phyloP scores from a whole-genome alignment of 2,113 vertebrate species.

The Pomatorhinus ruficollis region DNA sequence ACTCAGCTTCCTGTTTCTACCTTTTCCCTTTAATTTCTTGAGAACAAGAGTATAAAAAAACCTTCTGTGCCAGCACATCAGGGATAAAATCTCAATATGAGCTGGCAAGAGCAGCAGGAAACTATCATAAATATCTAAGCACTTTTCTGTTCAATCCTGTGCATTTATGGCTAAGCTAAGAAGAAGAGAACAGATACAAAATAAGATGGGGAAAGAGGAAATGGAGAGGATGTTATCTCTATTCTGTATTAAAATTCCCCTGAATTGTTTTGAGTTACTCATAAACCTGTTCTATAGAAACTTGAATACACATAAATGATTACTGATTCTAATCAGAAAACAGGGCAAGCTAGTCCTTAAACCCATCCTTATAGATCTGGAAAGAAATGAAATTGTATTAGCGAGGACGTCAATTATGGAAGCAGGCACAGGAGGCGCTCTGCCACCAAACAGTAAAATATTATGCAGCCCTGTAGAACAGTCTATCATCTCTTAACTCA shows the following conservation, averaged over 20 bases:
- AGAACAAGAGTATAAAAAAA: not conserved
- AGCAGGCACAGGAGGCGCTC: not conserved
- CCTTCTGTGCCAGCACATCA: not conserved
- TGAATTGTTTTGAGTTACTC: not conserved
- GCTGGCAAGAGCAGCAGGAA: not conserved
- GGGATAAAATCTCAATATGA: not conserved
- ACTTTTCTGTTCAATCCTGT: not conserved
- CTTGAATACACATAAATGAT: not conserved
- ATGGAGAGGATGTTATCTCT: not conserved
- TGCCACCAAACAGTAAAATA: not conserved
- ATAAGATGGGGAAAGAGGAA: not conserved
- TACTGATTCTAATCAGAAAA: not conserved
- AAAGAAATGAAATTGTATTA: not conserved
- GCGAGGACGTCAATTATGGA: not conserved
- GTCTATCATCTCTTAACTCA: not conserved
- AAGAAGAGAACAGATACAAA: not conserved
- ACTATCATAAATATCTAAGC: not conserved
- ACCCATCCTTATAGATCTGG: not conserved
- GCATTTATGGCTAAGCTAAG: not conserved
- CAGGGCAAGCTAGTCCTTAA: not conserved
- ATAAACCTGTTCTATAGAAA: not conserved
- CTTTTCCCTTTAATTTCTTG: not conserved
- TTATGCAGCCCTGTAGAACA: not conserved
- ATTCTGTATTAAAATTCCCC: not conserved
- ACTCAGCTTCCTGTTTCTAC: not conserved